A percentile compares a stretch with the other conserved stretches of the same genome.
Evolutionary conservation across 1,140 invertebrate species (phyloP).

Genomic region (Cydia splendana): DNA sequence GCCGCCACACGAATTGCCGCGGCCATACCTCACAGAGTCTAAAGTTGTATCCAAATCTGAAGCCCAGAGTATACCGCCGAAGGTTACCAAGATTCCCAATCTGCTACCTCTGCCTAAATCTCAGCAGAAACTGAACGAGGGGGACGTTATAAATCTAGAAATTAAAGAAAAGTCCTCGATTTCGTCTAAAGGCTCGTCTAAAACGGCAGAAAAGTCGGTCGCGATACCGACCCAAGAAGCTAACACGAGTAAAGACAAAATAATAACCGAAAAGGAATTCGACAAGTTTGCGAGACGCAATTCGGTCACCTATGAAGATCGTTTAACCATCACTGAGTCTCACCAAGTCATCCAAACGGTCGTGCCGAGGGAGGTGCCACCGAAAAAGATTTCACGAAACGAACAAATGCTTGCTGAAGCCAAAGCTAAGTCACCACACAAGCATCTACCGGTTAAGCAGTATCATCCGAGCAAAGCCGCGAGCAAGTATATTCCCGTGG

Average conservation of each 20-base stretch:
- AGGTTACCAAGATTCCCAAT: slow-evolving; percentile 52
- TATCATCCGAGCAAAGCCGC: slow-evolving; percentile 48
- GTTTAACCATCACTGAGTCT: slow-evolving; percentile 64
- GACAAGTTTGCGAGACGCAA: slow-evolving; percentile 76
- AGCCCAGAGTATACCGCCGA: slow-evolving; percentile 34
- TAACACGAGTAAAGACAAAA: slow-evolving; percentile 52
- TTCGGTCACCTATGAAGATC: slow-evolving; percentile 70
- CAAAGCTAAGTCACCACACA: slow-evolving; percentile 55
- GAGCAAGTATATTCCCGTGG: slow-evolving; percentile 43
- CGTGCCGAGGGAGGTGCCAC: slow-evolving; percentile 54
- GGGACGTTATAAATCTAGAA: slow-evolving; percentile 70
- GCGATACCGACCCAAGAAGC: slow-evolving; percentile 43
- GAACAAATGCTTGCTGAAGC: slow-evolving; percentile 56
- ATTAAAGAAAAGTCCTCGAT: slow-evolving; percentile 48
- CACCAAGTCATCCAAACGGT: slow-evolving; percentile 66
- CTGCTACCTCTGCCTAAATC: slow-evolving; percentile 51
- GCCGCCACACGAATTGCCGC: slow-evolving; percentile 57
- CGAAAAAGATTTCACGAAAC: slow-evolving; percentile 60
- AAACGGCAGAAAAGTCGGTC: slow-evolving; percentile 37
- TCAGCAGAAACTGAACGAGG: slow-evolving; percentile 54
- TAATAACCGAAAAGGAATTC: slow-evolving; percentile 76
- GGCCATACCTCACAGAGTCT: slow-evolving; percentile 44
- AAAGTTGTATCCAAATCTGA: slow-evolving; percentile 43
- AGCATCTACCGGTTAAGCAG: slow-evolving; percentile 48
- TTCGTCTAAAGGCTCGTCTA: not conserved